Evolutionary conservation across 2,797 vertebrate species (phyloP).

Genomic region (Salmo trutta): DNA sequence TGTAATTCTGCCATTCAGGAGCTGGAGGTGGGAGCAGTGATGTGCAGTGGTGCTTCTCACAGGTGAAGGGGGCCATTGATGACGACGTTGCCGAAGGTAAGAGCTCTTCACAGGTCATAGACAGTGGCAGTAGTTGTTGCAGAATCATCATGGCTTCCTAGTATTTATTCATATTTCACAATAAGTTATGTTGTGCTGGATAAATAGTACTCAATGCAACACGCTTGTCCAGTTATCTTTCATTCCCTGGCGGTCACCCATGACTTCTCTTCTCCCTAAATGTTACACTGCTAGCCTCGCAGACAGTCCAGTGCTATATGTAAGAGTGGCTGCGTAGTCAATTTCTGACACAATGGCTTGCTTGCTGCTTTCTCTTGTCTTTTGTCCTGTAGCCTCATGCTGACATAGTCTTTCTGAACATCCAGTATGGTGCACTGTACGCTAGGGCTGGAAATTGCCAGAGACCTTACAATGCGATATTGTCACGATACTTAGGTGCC

Average conservation of each 20-base stretch:
- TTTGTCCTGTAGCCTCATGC: neutral
- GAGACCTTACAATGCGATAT: neutral
- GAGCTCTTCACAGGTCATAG: conserved; percentile 23
- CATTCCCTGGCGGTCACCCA: too few relatives aligned
- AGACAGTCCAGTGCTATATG: neutral
- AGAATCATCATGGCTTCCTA: too few relatives aligned
- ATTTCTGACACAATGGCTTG: neutral
- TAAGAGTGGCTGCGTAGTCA: neutral
- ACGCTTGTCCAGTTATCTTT: too few relatives aligned
- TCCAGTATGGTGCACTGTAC: neutral
- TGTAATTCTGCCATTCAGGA: conserved; percentile 68
- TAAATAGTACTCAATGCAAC: too few relatives aligned
- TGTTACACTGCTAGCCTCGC: neutral
- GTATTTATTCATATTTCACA: too few relatives aligned
- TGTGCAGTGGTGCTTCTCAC: conserved; percentile 99
- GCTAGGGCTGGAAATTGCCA: neutral
- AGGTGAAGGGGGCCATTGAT: conserved; percentile 98
- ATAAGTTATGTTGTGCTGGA: too few relatives aligned
- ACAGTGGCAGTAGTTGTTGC: too few relatives aligned
- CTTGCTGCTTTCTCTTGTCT: too few relatives aligned
- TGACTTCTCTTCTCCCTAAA: neutral
- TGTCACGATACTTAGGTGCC: too few relatives aligned
- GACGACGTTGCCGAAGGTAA: conserved; percentile 98
- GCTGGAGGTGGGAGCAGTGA: conserved; percentile 90
- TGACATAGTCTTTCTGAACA: neutral